Evolutionary conservation across 2,113 vertebrate species (phyloP).

Genomic region (Thalassoma bifasciatum): DNA sequence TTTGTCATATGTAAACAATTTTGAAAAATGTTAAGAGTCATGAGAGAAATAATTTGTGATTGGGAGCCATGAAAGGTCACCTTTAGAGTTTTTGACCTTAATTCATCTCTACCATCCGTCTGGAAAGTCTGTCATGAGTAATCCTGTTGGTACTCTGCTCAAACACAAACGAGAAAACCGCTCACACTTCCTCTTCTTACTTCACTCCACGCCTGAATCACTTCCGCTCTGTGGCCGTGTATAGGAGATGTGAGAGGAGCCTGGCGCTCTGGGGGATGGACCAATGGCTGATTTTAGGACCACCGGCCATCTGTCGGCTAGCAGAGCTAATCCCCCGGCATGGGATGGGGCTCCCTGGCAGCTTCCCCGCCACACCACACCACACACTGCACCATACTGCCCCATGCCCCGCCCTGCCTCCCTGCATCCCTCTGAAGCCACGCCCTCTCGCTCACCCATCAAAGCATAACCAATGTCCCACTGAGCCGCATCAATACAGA

Average conservation of each 20-base stretch:
- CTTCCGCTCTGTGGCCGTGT: slow-evolving; percentile 25
- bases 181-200: slow-evolving; percentile 11
- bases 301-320: slow-evolving; percentile 76
- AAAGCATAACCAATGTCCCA: slow-evolving; percentile 48
- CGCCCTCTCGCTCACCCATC: slow-evolving; percentile 31
- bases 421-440: not conserved
- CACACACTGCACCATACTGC: not conserved
- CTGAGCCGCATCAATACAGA: slow-evolving; percentile 48
- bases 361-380: slow-evolving; percentile 5
- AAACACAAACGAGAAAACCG: not conserved
- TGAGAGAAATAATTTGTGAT: not conserved
- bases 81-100: not conserved
- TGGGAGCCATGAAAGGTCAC: no score
- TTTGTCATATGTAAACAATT: no score
- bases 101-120: not conserved
- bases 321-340: slow-evolving; percentile 71
- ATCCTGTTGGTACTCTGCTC: not conserved
- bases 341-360: slow-evolving; percentile 59
- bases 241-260: slow-evolving; percentile 41
- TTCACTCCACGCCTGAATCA: slow-evolving; percentile 23
- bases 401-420: slow-evolving; percentile 6
- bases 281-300: slow-evolving; percentile 71
- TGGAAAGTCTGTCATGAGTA: not conserved
- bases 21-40: not conserved
- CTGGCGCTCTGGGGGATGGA: slow-evolving; percentile 62